Base-by-base conservation (phyloP, 2,797 vertebrate species). In the Ctenochaetus hawaiiensis region DNA sequence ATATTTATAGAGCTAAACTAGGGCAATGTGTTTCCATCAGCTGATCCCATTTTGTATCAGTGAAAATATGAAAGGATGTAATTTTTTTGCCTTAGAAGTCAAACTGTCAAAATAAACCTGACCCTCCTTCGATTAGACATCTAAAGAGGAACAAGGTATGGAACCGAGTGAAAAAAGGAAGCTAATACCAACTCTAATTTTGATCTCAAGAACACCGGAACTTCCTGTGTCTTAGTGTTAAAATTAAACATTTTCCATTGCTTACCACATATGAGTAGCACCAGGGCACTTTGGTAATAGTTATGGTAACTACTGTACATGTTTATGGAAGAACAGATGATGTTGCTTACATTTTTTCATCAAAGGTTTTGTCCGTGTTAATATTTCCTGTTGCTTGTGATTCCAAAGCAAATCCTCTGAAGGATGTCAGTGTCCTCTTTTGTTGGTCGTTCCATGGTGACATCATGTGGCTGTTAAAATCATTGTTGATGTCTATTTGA, bases 61-160 rank as follows among this genome's bases (percentile, higher is more conserved):
- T 16, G 39, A 16, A 67, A 43, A 47, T 14, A 67, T 47, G 14
- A 18, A 47, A 22, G 6, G 7, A n/a, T 34, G 6, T 1, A 23
- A 20, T 44, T 17, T 14, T 74, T 60, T 23, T 41, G 39, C 30
- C 30, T 34, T 30, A 44, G 39, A 57, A 18, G 45, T 43, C 0
- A 26, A 58, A 62, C 22, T 62, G 5, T 41, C 12, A n/a, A 17
- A 45, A 51, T 20, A 63, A 60, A 61, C 8, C 49, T 13, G 8
- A 41, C 1, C 16, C 4, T n/a, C 1, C 8, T 54, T 43, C 51
- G 10, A 66, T 83, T 45, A 54, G 23, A 53, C 26, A 11, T 26
- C 3, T 72, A 30, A 88, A 86, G 82, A 84, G 84, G 87, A 91
- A 91, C 75, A 30, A 34, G 39, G n/a, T 20, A 67, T 39, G n/a